Evolutionary conservation across 2,888 invertebrate species (phyloP).

Genomic region (Lasioglossum figueresi): DNA sequence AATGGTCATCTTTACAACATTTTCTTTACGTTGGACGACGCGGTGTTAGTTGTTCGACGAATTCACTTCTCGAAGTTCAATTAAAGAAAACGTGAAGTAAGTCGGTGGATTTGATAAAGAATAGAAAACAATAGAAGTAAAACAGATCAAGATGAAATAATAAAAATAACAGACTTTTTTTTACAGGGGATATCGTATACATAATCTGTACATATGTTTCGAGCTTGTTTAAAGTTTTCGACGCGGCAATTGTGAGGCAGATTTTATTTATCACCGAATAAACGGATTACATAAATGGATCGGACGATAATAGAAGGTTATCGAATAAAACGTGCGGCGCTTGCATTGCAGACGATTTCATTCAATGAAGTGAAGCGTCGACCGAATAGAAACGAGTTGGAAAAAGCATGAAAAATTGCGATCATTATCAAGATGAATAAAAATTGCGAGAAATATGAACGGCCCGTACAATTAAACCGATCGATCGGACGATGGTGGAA

Average conservation of each 20-base stretch:
- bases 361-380: neutral
- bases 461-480: neutral
- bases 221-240: too few species aligned
- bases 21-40: neutral
- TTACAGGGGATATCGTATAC: too few species aligned
- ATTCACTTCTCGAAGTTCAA: neutral
- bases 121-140: too few species aligned
- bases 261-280: neutral
- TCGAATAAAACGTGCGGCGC: neutral
- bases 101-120: too few species aligned
- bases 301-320: neutral
- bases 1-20: neutral
- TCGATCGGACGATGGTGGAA: neutral
- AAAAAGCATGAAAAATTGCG: neutral
- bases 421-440: constrained; percentile 4
- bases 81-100: neutral
- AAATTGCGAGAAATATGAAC: neutral
- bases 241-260: neutral
- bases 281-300: neutral
- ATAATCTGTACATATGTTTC: too few species aligned
- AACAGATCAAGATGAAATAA: too few species aligned
- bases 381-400: neutral
- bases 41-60: neutral
- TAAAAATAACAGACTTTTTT: too few species aligned
- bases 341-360: neutral